Base-by-base conservation (phyloP, 2,113 vertebrate genomes). In the Anser cygnoides region DNA sequence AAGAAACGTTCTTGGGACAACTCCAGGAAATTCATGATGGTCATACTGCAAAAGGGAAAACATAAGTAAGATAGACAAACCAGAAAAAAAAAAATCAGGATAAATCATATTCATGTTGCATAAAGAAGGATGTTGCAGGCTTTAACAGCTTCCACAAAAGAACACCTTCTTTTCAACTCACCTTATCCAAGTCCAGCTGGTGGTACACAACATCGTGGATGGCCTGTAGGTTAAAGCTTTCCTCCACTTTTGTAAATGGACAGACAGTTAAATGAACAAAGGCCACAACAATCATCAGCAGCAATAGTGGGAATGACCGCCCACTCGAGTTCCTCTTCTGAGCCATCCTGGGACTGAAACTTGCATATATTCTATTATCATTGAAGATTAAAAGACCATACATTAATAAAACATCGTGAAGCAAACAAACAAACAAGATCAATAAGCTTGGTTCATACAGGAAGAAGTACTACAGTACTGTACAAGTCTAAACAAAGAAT, bases 221-320 rank as follows among this genome's bases (percentile, higher is more conserved):
- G 4, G 99, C 99, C 97, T 99, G 99, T 49, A 99, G 96, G 68
- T 98, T 99, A 93, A 99, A 99, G 92, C 99, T 99, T 92, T 99
- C 99, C 78, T 99, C 99, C 39, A 99, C 99, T 97, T 99, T 99
- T 11, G 99, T 98, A 63, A 98, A 99, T 19, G 99, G 99, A 66
- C 99, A 99, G 52, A 97, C 76, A 3, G 97, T 77, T 68, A 99
- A 93, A 97, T 99, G 99, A 77, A 98, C 17, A 10, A 98, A 87
- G 11, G 98, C 97, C 2, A 98, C 97, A 0, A 66, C 73, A 73
- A 98, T 72, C 3, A 99, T 78, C 16, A 99, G 93, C 65, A 98
- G 68, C 39, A 99, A 92, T 66, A 95, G 26, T 2, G 97, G 94
- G 62, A 97, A 92, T 0, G 79, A 85, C 8, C 88, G 87, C 21